A percentile compares a stretch with the other conserved stretches of the same genome.
Evolutionary conservation across 2,113 vertebrate species (phyloP).

Genomic region (Arothron firmamentum): DNA sequence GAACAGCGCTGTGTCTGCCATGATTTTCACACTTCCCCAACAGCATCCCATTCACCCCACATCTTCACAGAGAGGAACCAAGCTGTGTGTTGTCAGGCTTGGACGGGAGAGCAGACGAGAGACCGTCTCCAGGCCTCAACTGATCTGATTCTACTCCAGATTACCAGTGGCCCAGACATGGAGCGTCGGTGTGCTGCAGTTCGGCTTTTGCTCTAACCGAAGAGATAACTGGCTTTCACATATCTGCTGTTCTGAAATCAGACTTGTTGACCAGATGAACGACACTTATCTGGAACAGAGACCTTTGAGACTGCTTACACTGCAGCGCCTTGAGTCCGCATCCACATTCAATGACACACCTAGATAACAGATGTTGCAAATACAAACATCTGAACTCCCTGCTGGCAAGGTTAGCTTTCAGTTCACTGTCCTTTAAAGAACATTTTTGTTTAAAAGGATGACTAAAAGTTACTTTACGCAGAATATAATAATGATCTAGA

Average conservation of each 20-base stretch:
- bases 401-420: not conserved
- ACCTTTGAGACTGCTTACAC: conserved; percentile 66
- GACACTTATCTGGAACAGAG: conserved; percentile 55
- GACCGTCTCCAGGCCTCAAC: too few relatives aligned
- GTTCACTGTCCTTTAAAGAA: too few relatives aligned
- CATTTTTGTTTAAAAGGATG: too few relatives aligned
- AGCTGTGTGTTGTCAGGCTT: not conserved
- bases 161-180: too few relatives aligned
- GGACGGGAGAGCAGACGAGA: too few relatives aligned
- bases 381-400: conserved; percentile 11
- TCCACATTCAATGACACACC: conserved; percentile 12
- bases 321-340: conserved; percentile 40
- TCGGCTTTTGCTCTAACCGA: conserved; percentile 11
- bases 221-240: conserved; percentile 32
- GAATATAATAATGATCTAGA: too few relatives aligned
- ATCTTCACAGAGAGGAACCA: conserved; percentile 1
- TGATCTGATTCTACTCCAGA: too few relatives aligned
- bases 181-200: too few relatives aligned
- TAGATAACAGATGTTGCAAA: conserved; percentile 48
- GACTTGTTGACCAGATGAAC: conserved; percentile 37
- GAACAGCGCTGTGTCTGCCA: not conserved
- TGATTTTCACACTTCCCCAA: not conserved
- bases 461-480: too few relatives aligned
- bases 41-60: too few relatives aligned
- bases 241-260: conserved; percentile 34